Conservation (phyloP, 1,140 invertebrate species). For the Phocides pigmalion region DNA sequence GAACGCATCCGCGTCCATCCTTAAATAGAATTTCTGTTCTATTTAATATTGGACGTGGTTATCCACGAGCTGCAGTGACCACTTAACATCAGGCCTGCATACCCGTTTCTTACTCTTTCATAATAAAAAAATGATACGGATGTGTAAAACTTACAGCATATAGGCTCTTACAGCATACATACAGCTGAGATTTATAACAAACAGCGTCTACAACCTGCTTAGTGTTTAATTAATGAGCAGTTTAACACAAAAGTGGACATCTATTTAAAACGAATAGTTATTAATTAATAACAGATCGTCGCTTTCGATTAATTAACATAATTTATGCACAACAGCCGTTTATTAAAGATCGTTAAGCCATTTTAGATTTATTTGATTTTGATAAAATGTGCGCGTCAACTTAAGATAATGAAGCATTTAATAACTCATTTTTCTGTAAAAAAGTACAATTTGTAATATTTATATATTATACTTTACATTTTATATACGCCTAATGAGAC, state of each 20-base stretch:
- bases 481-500: not conserved
- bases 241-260: not conserved
- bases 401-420: slow-evolving; percentile 9
- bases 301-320: slow-evolving; percentile 9
- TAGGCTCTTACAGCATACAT: no score
- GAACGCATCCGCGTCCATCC: no score
- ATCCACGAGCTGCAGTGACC: no score
- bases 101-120: no score
- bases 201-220: no score
- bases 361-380: slow-evolving; percentile 18
- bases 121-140: no score
- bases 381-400: not conserved
- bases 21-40: no score
- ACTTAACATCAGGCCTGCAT: no score
- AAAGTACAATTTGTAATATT: slow-evolving; percentile 7
- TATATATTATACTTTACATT: not conserved
- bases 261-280: not conserved
- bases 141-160: no score
- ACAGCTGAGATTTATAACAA: no score
- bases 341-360: slow-evolving; percentile 3
- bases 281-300: not conserved
- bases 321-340: slow-evolving; percentile 9
- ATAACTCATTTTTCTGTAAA: slow-evolving; percentile 8
- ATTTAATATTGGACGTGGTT: no score
- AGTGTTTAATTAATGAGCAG: not conserved